Base-by-base conservation (phyloP, 1,140 invertebrate species). In the Anagrus nilaparvatae region DNA sequence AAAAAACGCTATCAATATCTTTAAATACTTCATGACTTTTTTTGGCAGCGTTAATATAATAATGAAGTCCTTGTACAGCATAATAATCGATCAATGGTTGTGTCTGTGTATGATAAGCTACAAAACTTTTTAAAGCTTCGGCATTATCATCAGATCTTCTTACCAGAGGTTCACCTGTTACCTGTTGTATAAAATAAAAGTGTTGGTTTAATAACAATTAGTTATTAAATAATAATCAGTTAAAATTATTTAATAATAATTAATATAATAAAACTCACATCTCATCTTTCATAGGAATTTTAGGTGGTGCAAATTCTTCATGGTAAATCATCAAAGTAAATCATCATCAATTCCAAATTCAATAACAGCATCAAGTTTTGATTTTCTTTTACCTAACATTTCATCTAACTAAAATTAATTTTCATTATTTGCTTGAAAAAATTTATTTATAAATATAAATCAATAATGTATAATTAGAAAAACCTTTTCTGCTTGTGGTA, bases 231-330 rank as follows among this genome's bases (percentile, higher is more conserved):
- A n/a, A n/a, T n/a, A n/a, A n/a, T n/a, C n/a, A n/a, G n/a, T n/a
- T n/a, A n/a, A n/a, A n/a, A n/a, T n/a, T n/a, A n/a, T n/a, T n/a
- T n/a, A n/a, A n/a, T n/a, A n/a, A n/a, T n/a, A n/a, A n/a, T n/a
- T n/a, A n/a, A n/a, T n/a, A n/a, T n/a, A n/a, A n/a, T n/a, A n/a
- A n/a, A n/a, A 68, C 73, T 77, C 66, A 88, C 79, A 75, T 99
- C n/a, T n/a, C 95, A 74, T 99, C 95, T 31, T 71, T 93, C 91
- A 97, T 97, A 1, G 78, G 55, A 47, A 79, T 76, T 65, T 87
- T 93, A 1, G 95, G 95, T 14, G 95, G 95, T 53, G 89, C 81
- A 65, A 97, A 97, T 68, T 95, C 90, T 63, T 93, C 88, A 68
- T 99, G 94, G 69, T 99, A 98, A 6, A 92, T 44, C 95, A 74